phyloP scores from a whole-genome alignment of 2,113 vertebrate genomes.

The Chiloscyllium plagiosum region DNA sequence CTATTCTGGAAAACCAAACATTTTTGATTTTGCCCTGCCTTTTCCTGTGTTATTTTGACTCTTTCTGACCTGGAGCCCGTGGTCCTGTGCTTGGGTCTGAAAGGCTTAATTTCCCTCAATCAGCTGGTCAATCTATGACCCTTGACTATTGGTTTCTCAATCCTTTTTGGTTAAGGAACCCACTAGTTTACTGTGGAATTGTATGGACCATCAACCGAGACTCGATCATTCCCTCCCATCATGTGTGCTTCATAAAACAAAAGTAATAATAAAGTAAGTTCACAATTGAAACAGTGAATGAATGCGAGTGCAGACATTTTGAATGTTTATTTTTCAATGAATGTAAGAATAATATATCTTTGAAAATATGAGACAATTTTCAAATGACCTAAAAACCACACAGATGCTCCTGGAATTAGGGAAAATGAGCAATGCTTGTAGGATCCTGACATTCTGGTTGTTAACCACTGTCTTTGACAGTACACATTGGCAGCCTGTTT shows the following conservation, averaged over 20 bases:
- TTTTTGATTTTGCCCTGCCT: background rate
- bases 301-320: background rate
- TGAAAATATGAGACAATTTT: background rate
- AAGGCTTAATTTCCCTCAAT: background rate
- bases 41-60: too few species aligned
- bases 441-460: too few species aligned
- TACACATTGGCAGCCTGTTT: background rate
- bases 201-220: background rate
- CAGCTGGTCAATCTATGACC: background rate
- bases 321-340: background rate
- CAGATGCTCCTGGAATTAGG: too few species aligned
- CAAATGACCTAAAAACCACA: background rate
- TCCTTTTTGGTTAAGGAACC: background rate
- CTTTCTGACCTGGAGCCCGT: background rate
- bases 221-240: background rate
- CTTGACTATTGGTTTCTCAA: background rate
- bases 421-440: too few species aligned
- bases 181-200: background rate
- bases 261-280: background rate
- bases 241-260: background rate
- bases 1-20: too few species aligned
- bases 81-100: background rate
- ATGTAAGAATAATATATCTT: background rate
- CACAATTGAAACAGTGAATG: background rate
- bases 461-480: too few species aligned